Evolutionary conservation across 2,888 invertebrate species (phyloP), one percentile per base, ranked within the genome.

Genomic region (Criorhina ranunculi): DNA sequence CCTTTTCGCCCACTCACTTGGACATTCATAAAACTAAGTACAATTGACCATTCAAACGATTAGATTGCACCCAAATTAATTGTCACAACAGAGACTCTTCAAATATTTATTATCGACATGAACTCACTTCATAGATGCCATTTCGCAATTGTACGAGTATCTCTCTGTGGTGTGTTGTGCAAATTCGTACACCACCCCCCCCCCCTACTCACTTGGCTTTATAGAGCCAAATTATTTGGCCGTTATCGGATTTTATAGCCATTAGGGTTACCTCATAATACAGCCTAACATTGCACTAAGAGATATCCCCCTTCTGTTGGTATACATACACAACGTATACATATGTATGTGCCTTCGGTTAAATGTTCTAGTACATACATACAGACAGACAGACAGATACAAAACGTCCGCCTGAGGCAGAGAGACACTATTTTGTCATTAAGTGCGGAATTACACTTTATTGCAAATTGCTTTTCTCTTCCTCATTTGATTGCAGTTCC

Each of bases 191-290:
- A 29, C 62, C 60, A 75, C 35, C 53, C 64, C 57, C 49, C 73
- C 78, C 78, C 79, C 79, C 64, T n/a, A 4, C 24, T 64, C 60
- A 69, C 77, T 86, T 6, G 24, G 24, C 12, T 72, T 82, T 76
- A 86, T 86, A 70, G 66, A 85, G 75, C 59, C 73, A 88, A 87
- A 88, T 88, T 88, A 88, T 88, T 88, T 88, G 88, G 87, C 87
- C 87, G 87, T 88, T 88, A 88, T 88, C 88, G 87, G 87, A 88
- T 88, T 88, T 88, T 88, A 88, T 88, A 88, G 87, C 87, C 87
- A 87, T 87, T 87, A 86, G 86, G 82, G 85, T 77, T 87, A 87
- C 78, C 78, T 87, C 69, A 77, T 81, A 85, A 86, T 57, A 86
- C 79, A 87, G 87, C 87, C 87, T 78, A 80, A 79, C 64, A 69